A percentile compares a stretch with the other conserved stretches of the same genome.
Evolutionary conservation across 2,888 invertebrate species (phyloP).

Genomic region (Lycocerus yunnanus): DNA sequence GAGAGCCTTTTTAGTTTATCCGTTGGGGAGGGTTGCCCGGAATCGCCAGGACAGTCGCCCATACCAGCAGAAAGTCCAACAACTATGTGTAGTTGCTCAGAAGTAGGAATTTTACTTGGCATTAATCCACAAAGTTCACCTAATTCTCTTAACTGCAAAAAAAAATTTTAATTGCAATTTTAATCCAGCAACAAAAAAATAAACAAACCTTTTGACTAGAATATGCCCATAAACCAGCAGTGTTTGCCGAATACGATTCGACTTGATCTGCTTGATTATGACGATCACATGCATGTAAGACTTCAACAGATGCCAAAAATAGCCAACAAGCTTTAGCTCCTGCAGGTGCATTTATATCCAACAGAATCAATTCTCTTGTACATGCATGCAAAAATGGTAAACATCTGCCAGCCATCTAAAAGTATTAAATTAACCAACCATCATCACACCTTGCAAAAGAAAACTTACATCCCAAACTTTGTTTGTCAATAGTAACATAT

Average conservation of each 20-base stretch:
- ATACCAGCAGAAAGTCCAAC: constrained; percentile 91
- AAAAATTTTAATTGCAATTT: neutral
- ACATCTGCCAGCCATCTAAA: constrained; percentile 82
- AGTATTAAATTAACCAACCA: constrained; percentile 5
- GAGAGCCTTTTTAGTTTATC: constrained; percentile 84
- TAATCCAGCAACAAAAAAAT: neutral
- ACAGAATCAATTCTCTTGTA: constrained; percentile 78
- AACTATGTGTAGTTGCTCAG: constrained; percentile 87
- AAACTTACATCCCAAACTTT: constrained; percentile 79
- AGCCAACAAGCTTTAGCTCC: constrained; percentile 93
- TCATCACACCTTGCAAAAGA: neutral
- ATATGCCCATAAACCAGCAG: constrained; percentile 85
- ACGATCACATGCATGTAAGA: constrained; percentile 76
- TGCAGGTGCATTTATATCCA: constrained; percentile 77
- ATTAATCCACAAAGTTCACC: constrained; percentile 90
- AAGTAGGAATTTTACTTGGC: constrained; percentile 79
- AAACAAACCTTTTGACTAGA: constrained; percentile 64
- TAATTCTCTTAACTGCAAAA: constrained; percentile 72
- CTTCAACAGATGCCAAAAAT: constrained; percentile 88
- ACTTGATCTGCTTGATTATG: constrained; percentile 68
- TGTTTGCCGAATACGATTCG: constrained; percentile 80
- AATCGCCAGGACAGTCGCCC: constrained; percentile 70
- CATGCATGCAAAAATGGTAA: constrained; percentile 90
- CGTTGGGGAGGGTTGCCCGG: constrained; percentile 64
- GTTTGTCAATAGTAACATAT: constrained; percentile 73